Percentiles rank a stretch among this genome's conserved stretches.
Evolutionary conservation across 2,888 invertebrate genomes (phyloP).

Genomic region (Ashinkailepas kermadecensis): DNA sequence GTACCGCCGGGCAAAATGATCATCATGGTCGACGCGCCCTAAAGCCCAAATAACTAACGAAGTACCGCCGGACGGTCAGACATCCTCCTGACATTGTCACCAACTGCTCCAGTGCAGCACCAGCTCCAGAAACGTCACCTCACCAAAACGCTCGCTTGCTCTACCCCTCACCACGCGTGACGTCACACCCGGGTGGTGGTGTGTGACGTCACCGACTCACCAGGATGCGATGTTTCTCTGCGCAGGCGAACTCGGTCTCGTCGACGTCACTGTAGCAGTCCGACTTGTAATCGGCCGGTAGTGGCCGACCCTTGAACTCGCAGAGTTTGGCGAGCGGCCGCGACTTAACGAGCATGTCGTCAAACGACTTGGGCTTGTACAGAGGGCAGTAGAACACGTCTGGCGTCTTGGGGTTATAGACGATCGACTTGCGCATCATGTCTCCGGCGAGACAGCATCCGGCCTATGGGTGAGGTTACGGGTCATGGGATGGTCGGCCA

Average conservation of each 20-base stretch:
- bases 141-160: too few species aligned
- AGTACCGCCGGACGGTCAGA: too few species aligned
- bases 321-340: constrained; percentile 58
- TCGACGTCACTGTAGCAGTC: constrained; percentile 73
- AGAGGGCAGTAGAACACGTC: constrained; percentile 71
- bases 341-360: constrained; percentile 57
- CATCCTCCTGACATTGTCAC: too few species aligned
- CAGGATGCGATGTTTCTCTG: constrained; percentile 51
- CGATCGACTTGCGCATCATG: constrained; percentile 67
- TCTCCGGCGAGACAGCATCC: constrained; percentile 49
- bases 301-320: constrained; percentile 58
- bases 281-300: constrained; percentile 64
- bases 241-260: constrained; percentile 69
- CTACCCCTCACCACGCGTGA: too few species aligned
- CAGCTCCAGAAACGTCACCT: too few species aligned
- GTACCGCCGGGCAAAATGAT: too few species aligned
- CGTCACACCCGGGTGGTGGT: too few species aligned
- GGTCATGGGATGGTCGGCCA: background rate
- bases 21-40: too few species aligned
- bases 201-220: constrained; percentile 25
- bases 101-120: too few species aligned
- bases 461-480: background rate
- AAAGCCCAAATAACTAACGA: too few species aligned
- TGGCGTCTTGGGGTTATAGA: constrained; percentile 69
- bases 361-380: constrained; percentile 65